Conservation (phyloP, 2,797 vertebrate genomes). For the Nothura maculosa region DNA sequence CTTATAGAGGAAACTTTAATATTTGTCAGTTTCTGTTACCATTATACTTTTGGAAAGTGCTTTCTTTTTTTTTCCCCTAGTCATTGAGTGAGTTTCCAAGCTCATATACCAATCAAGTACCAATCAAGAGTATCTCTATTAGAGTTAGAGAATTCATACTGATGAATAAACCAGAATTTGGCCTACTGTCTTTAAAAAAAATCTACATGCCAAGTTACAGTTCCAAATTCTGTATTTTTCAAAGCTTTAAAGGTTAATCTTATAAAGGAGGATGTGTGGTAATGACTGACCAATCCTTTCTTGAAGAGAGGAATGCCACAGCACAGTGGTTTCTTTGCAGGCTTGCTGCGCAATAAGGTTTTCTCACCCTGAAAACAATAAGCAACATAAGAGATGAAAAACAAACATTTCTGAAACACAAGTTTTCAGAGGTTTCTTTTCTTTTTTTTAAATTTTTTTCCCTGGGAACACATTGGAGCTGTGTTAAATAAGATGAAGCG, state of each 20-base stretch:
- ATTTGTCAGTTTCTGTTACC: not conserved
- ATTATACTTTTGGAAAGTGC: not conserved
- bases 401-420: slow-evolving; percentile 13
- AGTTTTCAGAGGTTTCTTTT: not conserved
- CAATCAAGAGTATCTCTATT: not conserved
- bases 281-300: not conserved
- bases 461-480: not conserved
- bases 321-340: not conserved
- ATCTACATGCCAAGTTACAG: not conserved
- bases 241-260: not conserved
- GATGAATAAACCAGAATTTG: not conserved
- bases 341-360: not conserved
- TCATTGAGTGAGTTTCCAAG: not conserved
- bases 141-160: not conserved
- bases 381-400: not conserved
- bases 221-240: not conserved
- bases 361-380: not conserved
- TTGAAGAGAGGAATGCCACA: not conserved
- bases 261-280: not conserved
- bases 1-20: not conserved
- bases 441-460: not conserved
- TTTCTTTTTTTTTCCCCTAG: not conserved
- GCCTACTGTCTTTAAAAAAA: not conserved
- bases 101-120: not conserved
- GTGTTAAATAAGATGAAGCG: slow-evolving; percentile 25